Base-by-base conservation (phyloP, 2,113 vertebrate genomes). In the Pelecanoides urinatrix region DNA sequence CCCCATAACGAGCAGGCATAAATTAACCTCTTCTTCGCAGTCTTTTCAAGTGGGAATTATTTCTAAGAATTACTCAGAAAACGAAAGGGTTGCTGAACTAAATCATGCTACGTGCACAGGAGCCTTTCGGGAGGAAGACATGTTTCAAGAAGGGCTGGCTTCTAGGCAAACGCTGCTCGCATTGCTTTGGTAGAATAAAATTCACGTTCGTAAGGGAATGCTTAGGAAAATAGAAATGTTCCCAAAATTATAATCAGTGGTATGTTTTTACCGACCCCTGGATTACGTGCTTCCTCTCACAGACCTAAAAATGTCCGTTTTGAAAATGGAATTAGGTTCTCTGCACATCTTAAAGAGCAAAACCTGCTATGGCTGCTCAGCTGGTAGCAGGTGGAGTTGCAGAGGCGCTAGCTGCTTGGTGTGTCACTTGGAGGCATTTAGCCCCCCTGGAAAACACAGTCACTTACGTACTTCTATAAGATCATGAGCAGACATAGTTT, bases 111-210 rank as follows among this genome's bases (percentile, higher is more conserved):
- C 55, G 65, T 42, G 77, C 75, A 18, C 61, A 21, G 86, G 70
- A 77, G 26, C 80, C 75, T 36, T 72, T 82, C 53, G 56, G 75
- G 76, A 58, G 97, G 97, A 95, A 94, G 97, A 96, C 97, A 95
- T 97, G 63, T 97, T 97, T 88, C 93, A 56, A 72, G 93, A 53
- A 90, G 67, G 59, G 70, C 21, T 78, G 56, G 67, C 27, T 78
- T 85, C 44, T 53, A 56, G 61, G 93, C 55, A 45, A 72, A 61
- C 1, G 16, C 61, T 0, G 1, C 49, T 80, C 2, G 0, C 14
- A 0, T 40, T 27, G 58, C 88, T 45, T 26, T 20, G 52, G 19
- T 32, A 17, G 50, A 67, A 67, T 66, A 66, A 76, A 95, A 84
- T 42, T 21, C n/a, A 19, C 6, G 0, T 58, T 30, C 6, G 2